Base-by-base conservation (phyloP, 1,140 invertebrate species). In the Varroa destructor region DNA sequence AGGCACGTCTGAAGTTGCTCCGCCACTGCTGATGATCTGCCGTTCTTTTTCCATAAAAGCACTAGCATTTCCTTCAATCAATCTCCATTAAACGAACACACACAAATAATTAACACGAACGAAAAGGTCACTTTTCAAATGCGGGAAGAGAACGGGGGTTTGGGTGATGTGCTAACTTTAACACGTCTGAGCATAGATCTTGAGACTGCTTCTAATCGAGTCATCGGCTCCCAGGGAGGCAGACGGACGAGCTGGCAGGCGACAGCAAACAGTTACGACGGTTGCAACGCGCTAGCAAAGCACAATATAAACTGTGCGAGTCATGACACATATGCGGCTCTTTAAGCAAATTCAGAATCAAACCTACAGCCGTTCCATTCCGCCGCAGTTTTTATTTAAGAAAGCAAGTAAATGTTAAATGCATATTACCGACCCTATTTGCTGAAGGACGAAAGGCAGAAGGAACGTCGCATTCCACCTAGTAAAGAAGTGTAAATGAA, bases 61-160 rank as follows among this genome's bases (percentile, higher is more conserved):
- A 51, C 46, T 51, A 3, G 46, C 46, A 8, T 2, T 40, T 40
- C 40, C 40, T 37, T 67, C 61, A 37, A 67, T 67, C 61, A 67
- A 67, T 67, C 61, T 67, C 61, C 61, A 67, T 67, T 67, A 67
- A 67, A 67, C 40, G 61, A 67, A 40, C 61, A 40, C 46, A 67
- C 14, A 36, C 61, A 51, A 51, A 51, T 51, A 51, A 51, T 51
- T 67, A 40, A 10, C 12, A 2, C 40, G 61, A 67, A 40, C 12
- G 14, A 67, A 40, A 40, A 37, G 2, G 10, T 1, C 12, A 12
- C 61, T 67, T 12, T 14, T 46, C 14, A 37, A 14, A 46, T 37
- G 5, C 61, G 46, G 40, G 36, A 46, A 40, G 8, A 40, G 12
- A 2, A 36, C 37, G 12, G 61, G 40, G 40, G 25, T 25, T 25